Conservation (phyloP, 2,888 invertebrate species). For the Drosophila phalerata region DNA sequence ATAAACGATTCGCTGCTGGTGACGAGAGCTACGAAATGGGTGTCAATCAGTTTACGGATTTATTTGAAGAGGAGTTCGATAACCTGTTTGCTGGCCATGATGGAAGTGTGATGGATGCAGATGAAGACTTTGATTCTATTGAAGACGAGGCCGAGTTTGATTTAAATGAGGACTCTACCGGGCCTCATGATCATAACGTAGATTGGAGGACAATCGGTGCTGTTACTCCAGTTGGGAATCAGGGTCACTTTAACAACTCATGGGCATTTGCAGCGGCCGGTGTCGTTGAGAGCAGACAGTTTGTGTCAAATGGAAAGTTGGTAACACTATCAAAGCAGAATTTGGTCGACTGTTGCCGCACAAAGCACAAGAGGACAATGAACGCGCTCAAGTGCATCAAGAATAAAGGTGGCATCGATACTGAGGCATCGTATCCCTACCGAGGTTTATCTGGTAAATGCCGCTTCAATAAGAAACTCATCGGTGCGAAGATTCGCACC, state of each 20-base stretch:
- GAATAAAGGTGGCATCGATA: conserved; percentile 24
- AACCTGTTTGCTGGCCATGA: neutral
- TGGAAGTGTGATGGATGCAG: neutral
- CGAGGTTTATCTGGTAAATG: conserved; percentile 13
- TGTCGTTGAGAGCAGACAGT: conserved; percentile 28
- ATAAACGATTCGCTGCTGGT: conserved; percentile 27
- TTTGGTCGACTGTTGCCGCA: conserved; percentile 32
- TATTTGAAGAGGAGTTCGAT: conserved; percentile 11
- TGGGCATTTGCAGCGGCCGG: conserved; percentile 45
- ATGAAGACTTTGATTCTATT: neutral
- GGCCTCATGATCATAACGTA: neutral
- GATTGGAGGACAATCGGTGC: conserved; percentile 28
- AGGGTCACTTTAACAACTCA: conserved; percentile 40
- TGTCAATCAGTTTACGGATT: conserved; percentile 31
- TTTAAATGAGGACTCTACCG: neutral
- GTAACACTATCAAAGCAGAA: conserved; percentile 29
- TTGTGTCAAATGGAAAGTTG: conserved; percentile 16
- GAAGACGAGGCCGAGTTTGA: neutral
- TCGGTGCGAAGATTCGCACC: conserved; percentile 17
- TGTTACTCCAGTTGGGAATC: conserved; percentile 26
- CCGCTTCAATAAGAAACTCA: neutral
- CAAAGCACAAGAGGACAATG: neutral
- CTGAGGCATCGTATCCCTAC: conserved; percentile 36
- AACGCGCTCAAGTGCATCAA: conserved; percentile 30
- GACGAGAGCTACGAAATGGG: conserved; percentile 38